phyloP scores from a whole-genome alignment of 2,113 vertebrate genomes.

The Hippocampus abdominalis region DNA sequence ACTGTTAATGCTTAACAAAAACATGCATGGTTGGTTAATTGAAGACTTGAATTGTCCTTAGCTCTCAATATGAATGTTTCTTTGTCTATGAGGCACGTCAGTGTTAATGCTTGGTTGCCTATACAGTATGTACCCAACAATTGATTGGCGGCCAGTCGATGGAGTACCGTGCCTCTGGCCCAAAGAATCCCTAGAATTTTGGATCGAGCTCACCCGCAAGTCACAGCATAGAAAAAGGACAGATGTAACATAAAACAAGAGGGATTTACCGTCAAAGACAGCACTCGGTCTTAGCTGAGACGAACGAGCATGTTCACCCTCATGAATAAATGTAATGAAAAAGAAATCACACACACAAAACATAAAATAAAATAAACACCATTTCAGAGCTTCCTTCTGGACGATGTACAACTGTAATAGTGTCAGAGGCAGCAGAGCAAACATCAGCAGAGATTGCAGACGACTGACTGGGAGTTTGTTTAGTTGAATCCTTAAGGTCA shows the following conservation, averaged over 20 bases:
- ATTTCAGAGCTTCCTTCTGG: slow-evolving; percentile 14
- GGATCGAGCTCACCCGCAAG: too few relatives aligned
- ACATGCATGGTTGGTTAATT: background rate
- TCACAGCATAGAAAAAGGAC: background rate
- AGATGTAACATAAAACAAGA: background rate
- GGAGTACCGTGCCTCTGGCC: too few relatives aligned
- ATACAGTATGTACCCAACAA: background rate
- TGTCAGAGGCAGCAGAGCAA: slow-evolving; percentile 6
- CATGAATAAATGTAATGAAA: background rate
- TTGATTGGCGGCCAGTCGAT: background rate
- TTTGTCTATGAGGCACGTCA: background rate
- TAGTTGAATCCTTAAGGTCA: slow-evolving; percentile 28
- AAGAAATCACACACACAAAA: background rate
- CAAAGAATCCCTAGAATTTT: too few relatives aligned
- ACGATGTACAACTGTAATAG: background rate
- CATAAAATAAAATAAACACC: slow-evolving; percentile 28
- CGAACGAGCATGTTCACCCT: background rate
- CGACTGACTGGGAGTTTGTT: slow-evolving; percentile 26
- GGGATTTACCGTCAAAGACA: background rate
- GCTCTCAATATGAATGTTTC: background rate
- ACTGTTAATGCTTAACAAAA: too few relatives aligned
- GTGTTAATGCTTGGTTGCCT: too few relatives aligned
- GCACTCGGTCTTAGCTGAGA: background rate
- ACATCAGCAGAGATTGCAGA: slow-evolving; percentile 5
- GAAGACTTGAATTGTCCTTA: background rate